Conservation (phyloP, 2,113 vertebrate species). For the Gnathonemus echidnorhynchus region DNA sequence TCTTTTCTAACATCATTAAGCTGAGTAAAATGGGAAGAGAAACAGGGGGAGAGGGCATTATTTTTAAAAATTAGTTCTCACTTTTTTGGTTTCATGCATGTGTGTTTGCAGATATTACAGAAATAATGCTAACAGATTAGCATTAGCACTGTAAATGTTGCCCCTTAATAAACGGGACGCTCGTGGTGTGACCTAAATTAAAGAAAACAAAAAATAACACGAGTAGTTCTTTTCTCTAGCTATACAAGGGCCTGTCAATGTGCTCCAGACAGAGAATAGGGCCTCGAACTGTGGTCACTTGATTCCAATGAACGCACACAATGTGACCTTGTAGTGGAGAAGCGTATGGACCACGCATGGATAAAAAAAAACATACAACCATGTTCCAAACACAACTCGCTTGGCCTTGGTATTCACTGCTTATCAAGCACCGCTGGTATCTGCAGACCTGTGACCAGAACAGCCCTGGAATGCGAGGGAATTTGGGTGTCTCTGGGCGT, state of each 20-base stretch:
- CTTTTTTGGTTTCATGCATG: not conserved
- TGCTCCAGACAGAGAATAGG: not conserved
- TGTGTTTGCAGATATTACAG: not conserved
- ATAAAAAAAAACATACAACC: not conserved
- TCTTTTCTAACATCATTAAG: not conserved
- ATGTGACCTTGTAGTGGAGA: not conserved
- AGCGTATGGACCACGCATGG: not conserved
- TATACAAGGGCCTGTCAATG: not conserved
- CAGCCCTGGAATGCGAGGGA: not conserved
- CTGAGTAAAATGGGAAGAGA: not conserved
- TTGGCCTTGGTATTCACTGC: not conserved
- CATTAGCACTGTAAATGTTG: not conserved
- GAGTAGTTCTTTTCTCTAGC: not conserved
- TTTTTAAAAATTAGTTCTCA: not conserved
- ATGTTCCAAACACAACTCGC: not conserved
- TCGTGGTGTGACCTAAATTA: not conserved
- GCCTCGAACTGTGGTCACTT: not conserved
- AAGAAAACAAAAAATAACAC: not conserved
- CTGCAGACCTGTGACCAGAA: not conserved
- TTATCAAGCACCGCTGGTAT: not conserved
- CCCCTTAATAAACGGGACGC: not conserved
- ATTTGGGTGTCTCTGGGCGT: not conserved
- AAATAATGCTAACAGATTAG: not conserved
- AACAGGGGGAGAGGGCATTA: not conserved
- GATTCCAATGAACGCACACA: not conserved